Percentiles rank a stretch among this genome's conserved stretches.
Evolutionary conservation across 2,888 invertebrate genomes (phyloP).

Genomic region (Mimumesa dahlbomi): DNA sequence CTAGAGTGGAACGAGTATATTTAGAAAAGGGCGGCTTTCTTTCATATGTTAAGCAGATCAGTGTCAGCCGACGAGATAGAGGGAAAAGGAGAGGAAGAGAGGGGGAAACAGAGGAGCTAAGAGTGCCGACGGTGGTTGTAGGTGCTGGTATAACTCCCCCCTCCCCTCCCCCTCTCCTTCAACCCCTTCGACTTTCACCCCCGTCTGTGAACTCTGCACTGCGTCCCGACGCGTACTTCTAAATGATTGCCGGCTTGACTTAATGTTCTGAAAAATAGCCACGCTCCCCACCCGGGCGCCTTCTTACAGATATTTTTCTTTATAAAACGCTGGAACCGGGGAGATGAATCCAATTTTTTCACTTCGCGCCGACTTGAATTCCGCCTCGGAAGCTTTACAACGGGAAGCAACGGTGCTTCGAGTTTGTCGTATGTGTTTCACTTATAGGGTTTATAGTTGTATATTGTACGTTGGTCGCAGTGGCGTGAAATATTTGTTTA

Average conservation of each 20-base stretch:
- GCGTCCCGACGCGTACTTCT: conserved; percentile 23
- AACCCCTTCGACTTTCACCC: conserved; percentile 30
- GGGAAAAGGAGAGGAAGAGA: conserved; percentile 14
- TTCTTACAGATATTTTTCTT: conserved; percentile 42
- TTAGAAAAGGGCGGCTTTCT: conserved; percentile 75
- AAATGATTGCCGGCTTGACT: conserved; percentile 54
- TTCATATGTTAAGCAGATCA: conserved; percentile 79
- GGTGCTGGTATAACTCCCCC: conserved; percentile 13
- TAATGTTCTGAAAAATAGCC: conserved; percentile 54
- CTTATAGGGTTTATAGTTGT: no score
- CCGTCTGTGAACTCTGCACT: conserved; percentile 15
- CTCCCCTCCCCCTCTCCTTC: no score
- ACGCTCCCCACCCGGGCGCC: conserved; percentile 6
- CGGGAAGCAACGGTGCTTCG: neutral
- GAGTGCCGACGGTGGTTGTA: conserved; percentile 8
- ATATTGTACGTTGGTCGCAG: no score
- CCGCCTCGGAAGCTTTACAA: neutral
- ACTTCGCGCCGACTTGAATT: neutral
- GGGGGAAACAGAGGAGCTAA: conserved; percentile 2
- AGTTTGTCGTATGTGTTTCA: no score
- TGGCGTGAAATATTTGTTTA: neutral
- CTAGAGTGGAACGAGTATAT: conserved; percentile 75
- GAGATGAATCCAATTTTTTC: conserved; percentile 36
- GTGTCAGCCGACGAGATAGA: conserved; percentile 66
- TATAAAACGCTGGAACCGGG: conserved; percentile 19